Conservation (phyloP, 2,797 vertebrate species). For the Hozukius guyotensis region DNA sequence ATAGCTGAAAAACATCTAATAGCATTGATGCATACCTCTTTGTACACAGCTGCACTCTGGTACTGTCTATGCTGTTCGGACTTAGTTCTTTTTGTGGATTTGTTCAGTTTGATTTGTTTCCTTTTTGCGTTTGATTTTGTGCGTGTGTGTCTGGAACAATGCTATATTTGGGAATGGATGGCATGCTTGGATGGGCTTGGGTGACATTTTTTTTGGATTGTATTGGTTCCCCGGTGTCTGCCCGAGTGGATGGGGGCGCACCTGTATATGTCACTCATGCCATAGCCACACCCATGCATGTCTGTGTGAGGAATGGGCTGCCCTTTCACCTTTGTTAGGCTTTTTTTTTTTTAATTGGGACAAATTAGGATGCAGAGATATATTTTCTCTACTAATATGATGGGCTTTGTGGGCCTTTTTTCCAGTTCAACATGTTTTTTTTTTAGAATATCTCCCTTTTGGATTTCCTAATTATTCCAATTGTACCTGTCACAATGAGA, state of each 20-base stretch:
- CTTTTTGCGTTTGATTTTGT: slow-evolving; percentile 62
- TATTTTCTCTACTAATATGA: neutral
- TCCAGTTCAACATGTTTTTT: slow-evolving; percentile 22
- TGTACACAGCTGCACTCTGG: slow-evolving; percentile 75
- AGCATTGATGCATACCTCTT: slow-evolving; percentile 69
- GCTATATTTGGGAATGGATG: slow-evolving; percentile 76
- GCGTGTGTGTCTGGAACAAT: slow-evolving; percentile 71
- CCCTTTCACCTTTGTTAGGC: slow-evolving; percentile 80
- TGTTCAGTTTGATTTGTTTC: slow-evolving; percentile 70
- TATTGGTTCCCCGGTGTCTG: slow-evolving; percentile 72
- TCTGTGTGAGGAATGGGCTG: slow-evolving; percentile 81
- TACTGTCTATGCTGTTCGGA: slow-evolving; percentile 74
- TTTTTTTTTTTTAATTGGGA: slow-evolving; percentile 44
- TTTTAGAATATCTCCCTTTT: slow-evolving; percentile 17
- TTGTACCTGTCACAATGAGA: slow-evolving; percentile 1
- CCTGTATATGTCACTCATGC: slow-evolving; percentile 77
- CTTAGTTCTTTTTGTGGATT: slow-evolving; percentile 72
- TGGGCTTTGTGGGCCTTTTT: slow-evolving; percentile 9
- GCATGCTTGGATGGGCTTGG: slow-evolving; percentile 82
- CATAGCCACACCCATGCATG: slow-evolving; percentile 83
- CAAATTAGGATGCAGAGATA: slow-evolving; percentile 30
- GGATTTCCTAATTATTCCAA: slow-evolving; percentile 9
- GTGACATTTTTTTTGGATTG: slow-evolving; percentile 75
- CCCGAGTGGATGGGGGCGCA: slow-evolving; percentile 73
- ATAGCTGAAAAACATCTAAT: slow-evolving; percentile 74